A percentile compares a stretch with the other conserved stretches of the same genome.
Evolutionary conservation across 2,888 invertebrate genomes (phyloP).

Genomic region (Callinectes sapidus): DNA sequence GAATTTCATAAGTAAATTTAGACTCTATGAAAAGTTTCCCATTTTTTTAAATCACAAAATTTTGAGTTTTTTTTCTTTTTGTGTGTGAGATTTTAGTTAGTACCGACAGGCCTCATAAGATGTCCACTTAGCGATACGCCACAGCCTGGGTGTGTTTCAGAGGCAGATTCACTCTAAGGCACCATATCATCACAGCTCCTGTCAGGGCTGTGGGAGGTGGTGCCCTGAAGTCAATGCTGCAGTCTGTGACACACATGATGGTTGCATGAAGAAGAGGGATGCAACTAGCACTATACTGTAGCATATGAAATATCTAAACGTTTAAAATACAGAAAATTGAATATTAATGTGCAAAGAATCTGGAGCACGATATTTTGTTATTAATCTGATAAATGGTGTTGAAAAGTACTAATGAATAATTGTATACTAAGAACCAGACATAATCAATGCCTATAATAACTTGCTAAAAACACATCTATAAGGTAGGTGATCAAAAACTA

Average conservation of each 20-base stretch:
- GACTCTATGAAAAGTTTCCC: background rate
- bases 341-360: constrained; percentile 62
- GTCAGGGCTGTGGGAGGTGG: constrained; percentile 1
- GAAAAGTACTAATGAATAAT: constrained; percentile 38
- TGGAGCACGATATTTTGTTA: constrained; percentile 58
- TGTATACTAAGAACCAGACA: background rate
- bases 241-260: constrained; percentile 49
- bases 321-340: constrained; percentile 67
- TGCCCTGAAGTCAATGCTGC: constrained; percentile 39
- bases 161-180: constrained; percentile 33
- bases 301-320: constrained; percentile 66
- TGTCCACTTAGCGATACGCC: constrained; percentile 56
- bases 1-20: constrained; percentile 3
- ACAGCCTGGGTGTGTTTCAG: constrained; percentile 48
- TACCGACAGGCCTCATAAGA: background rate
- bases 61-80: background rate
- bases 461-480: constrained; percentile 36
- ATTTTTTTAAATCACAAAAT: background rate
- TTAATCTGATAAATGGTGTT: constrained; percentile 40
- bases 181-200: constrained; percentile 1
- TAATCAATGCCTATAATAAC: constrained; percentile 23
- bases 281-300: constrained; percentile 66
- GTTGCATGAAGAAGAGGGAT: constrained; percentile 61
- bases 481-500: background rate
- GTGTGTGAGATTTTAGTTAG: background rate